These are phyloP conservation scores for Sapayoa aenigma DNA, from an alignment of 2,113 vertebrate genomes.

Conservation along the genomic window DNA sequence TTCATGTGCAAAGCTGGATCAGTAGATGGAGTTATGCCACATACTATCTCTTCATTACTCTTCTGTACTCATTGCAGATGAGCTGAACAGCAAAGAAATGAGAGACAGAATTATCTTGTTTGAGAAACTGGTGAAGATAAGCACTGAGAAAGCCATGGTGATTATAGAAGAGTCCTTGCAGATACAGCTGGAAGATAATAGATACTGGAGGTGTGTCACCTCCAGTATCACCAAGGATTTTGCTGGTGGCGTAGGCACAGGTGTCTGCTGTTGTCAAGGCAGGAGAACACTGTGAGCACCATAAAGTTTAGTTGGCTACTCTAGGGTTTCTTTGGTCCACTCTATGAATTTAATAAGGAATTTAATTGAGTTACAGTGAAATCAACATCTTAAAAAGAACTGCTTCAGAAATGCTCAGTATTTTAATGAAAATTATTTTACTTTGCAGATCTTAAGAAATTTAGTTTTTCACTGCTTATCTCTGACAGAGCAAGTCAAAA, in stretches of 20 bases:
- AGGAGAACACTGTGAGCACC: background rate
- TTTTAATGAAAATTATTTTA: background rate
- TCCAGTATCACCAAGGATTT: fast-evolving
- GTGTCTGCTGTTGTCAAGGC: background rate
- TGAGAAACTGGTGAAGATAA: background rate
- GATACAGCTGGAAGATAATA: background rate
- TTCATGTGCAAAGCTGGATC: background rate
- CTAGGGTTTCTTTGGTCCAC: background rate
- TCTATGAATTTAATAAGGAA: background rate
- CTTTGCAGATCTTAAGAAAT: background rate
- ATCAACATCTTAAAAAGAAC: background rate
- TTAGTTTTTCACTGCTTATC: background rate
- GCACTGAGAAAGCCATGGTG: background rate
- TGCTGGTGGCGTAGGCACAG: background rate
- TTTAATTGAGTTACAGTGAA: background rate
- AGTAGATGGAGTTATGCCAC: background rate
- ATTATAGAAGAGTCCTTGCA: background rate
- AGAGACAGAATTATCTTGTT: background rate
- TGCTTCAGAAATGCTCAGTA: background rate
- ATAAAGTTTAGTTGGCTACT: background rate
- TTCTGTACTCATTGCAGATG: background rate
- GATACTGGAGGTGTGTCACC: background rate
- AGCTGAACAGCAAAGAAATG: background rate
- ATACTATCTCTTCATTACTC: background rate
- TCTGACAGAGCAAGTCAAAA: background rate